Evolutionary conservation across 2,797 vertebrate genomes (phyloP).

Genomic region (Erithacus rubecula): DNA sequence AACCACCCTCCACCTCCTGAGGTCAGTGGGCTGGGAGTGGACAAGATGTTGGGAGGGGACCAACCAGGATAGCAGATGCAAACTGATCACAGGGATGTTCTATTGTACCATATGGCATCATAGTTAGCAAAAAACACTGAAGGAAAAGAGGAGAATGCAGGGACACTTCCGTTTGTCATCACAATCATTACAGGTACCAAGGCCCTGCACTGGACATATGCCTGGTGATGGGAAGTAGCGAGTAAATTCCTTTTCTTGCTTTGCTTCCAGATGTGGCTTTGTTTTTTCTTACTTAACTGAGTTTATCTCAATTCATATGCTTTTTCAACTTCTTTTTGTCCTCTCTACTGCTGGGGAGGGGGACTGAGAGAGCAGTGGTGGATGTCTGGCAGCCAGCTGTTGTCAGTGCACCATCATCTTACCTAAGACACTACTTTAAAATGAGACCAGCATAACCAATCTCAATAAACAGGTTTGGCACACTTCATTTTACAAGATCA

Average conservation of each 20-base stretch:
- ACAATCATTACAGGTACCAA: not conserved
- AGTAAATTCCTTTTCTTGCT: not conserved
- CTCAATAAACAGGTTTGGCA: not conserved
- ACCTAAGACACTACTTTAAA: not conserved
- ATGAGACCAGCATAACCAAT: not conserved
- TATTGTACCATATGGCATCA: accelerated
- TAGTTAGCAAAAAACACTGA: not conserved
- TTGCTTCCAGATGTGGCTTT: not conserved
- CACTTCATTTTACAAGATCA: not conserved
- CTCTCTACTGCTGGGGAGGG: not conserved
- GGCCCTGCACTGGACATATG: not conserved
- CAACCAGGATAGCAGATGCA: accelerated
- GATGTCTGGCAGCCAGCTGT: not conserved
- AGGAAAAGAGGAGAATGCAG: not conserved
- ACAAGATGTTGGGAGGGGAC: not conserved
- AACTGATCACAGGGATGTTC: not conserved
- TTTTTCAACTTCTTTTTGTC: not conserved
- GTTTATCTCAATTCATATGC: not conserved
- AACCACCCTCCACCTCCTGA: not conserved
- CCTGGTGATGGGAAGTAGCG: not conserved
- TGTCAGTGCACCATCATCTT: not conserved
- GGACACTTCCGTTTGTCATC: not conserved
- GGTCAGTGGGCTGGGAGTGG: not conserved
- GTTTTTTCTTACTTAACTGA: not conserved
- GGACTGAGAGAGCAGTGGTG: not conserved